Evolutionary conservation across 2,888 invertebrate species (phyloP).

Genomic region (Ornithoptera priamus): DNA sequence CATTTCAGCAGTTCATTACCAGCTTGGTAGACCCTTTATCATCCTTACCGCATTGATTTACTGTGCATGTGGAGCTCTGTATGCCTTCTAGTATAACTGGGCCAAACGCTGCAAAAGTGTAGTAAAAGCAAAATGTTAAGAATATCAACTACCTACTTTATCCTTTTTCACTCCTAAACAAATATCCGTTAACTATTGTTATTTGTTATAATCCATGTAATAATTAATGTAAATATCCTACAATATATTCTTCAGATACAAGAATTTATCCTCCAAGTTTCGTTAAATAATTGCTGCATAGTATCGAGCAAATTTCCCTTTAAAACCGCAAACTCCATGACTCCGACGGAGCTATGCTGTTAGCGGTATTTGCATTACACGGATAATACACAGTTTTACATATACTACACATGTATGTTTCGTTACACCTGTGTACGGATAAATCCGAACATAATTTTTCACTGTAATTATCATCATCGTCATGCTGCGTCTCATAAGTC

Average conservation of each 20-base stretch:
- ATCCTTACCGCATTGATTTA: no score
- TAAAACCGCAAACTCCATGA: conserved; percentile 23
- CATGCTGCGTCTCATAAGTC: no score
- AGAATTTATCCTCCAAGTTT: conserved; percentile 13
- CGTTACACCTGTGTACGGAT: not conserved
- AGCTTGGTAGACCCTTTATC: no score
- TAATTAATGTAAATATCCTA: not conserved
- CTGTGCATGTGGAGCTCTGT: no score
- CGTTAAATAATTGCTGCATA: conserved; percentile 24
- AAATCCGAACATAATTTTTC: not conserved
- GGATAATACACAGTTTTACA: conserved; percentile 6
- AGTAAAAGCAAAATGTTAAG: no score
- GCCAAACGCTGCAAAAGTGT: no score
- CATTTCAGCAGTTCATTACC: no score
- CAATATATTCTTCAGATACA: not conserved
- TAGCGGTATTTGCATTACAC: conserved; percentile 21
- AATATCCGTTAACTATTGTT: not conserved
- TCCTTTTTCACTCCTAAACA: no score
- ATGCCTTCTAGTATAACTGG: no score
- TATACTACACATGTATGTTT: not conserved
- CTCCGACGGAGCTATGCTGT: conserved; percentile 17
- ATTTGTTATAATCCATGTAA: not conserved
- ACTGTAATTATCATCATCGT: not conserved
- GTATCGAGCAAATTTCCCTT: conserved; percentile 24
- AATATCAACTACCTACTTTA: no score